Evolutionary conservation across 92 coral and sea anemone species (phyloP), one percentile per base, ranked within the genome.

Genomic region (Zoanthus gigantus): DNA sequence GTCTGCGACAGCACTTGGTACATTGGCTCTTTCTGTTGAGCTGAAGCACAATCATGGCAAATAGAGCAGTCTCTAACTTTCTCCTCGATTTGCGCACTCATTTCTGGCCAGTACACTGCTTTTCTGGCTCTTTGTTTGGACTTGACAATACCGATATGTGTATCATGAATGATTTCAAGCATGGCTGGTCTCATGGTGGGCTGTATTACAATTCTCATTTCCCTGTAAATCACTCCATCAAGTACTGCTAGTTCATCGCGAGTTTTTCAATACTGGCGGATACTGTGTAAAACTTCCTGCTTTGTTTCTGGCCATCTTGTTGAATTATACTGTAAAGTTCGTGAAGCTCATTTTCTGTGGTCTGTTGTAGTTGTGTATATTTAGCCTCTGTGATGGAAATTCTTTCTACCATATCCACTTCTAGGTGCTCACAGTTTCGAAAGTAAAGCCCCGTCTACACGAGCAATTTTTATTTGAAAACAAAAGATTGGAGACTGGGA

Each of bases 141-240:
- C 8, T 47, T 47, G 5, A 47, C 52, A 47, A 47, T 8, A 47
- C 52, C 52, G 23, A 47, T 4, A 47, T 47, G 52, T 47, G 52
- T 47, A 4, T 47, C 52, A 47, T 47, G 52, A 47, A 47, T 47
- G 52, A 82, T 73, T 44, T 83, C 93, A 87, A 86, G 28, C 83
- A 23, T 23, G 23, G 23, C 87, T 80, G 83, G 72, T 67, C 85
- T 88, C 93, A 91, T 89, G 32, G 88, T 47, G 47, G 91, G 85
- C 13, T 92, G 92, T 81, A 93, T 81, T 13, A 93, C 87, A 45
- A 91, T 93, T 9, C 87, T 90, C 91, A 79, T 58, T 0, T 81
- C 89, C 75, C 79, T 37, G 72, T 77, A 77, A 18, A 90, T 67
- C 17, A 92, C 79, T 0, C 83, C 91, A 50, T 87, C 89, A 4